Conservation (phyloP, 2,113 vertebrate genomes). For the Vulpes lagopus region DNA sequence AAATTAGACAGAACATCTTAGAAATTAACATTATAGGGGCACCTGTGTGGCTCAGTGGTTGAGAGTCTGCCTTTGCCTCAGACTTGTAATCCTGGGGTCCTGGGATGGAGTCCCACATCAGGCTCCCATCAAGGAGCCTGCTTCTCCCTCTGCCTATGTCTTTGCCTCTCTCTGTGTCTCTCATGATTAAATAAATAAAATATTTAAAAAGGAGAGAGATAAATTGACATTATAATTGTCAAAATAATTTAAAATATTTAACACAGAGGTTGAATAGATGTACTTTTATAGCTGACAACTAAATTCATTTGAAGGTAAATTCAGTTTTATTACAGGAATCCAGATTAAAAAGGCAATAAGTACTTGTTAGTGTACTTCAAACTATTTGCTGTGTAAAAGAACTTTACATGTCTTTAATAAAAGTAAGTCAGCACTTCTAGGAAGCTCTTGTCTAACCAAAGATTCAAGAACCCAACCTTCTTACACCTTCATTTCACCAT, state of each 20-base stretch:
- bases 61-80: too few species aligned
- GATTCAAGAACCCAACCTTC: neutral
- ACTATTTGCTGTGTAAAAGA: neutral
- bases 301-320: constrained; percentile 45
- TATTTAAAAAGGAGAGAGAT: too few species aligned
- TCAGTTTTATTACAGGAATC: neutral
- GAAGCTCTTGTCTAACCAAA: neutral
- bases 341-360: neutral
- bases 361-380: neutral
- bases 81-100: too few species aligned
- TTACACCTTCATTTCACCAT: neutral
- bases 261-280: neutral
- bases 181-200: too few species aligned
- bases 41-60: too few species aligned
- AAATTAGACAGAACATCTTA: neutral
- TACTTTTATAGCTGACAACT: neutral
- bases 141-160: too few species aligned
- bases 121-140: too few species aligned
- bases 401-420: neutral
- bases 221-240: neutral
- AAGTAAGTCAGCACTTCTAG: neutral
- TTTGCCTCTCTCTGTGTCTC: too few species aligned
- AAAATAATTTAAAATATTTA: constrained; percentile 52
- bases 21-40: neutral
- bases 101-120: too few species aligned